These are phyloP conservation scores for Xenentodon cancila DNA, from an alignment of 2,797 vertebrate species.

Conservation along the genomic window DNA sequence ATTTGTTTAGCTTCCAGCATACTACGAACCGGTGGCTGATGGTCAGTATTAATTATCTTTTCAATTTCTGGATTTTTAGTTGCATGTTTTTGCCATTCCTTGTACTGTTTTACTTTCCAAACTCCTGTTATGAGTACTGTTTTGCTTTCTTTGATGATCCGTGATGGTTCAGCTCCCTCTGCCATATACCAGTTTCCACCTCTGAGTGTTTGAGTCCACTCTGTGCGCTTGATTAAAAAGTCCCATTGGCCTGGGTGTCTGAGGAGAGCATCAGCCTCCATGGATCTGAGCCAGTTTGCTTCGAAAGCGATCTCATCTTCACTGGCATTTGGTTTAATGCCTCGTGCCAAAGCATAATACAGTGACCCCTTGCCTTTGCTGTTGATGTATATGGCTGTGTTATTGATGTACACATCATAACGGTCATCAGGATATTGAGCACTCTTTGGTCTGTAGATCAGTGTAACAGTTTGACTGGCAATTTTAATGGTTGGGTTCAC, in stretches of 20 bases:
- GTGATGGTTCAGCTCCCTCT: not conserved
- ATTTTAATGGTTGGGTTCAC: conserved; percentile 9
- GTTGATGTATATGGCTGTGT: not conserved
- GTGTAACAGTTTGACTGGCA: conserved; percentile 36
- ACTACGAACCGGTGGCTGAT: not conserved
- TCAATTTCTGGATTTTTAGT: not conserved
- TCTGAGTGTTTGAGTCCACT: conserved; percentile 21
- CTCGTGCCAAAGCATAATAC: conserved; percentile 31
- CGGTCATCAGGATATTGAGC: conserved; percentile 27
- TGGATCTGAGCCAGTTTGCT: not conserved
- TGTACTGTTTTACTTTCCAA: not conserved
- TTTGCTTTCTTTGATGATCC: not conserved
- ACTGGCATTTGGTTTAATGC: conserved; percentile 18
- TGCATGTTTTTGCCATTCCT: not conserved
- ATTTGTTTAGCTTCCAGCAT: not conserved
- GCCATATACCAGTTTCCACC: conserved; percentile 34
- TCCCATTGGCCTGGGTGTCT: conserved; percentile 25
- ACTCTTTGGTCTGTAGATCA: conserved; percentile 54
- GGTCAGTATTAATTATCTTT: not conserved
- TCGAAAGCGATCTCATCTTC: conserved; percentile 15
- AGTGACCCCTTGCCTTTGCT: conserved; percentile 21
- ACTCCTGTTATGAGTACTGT: accelerated
- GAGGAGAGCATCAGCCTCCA: conserved; percentile 4
- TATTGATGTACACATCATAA: conserved; percentile 39
- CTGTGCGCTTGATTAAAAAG: conserved; percentile 26